Percentiles rank a stretch among this genome's conserved stretches.
Conservation (phyloP, 2,888 invertebrate genomes). For the Acrobasis suavella region DNA sequence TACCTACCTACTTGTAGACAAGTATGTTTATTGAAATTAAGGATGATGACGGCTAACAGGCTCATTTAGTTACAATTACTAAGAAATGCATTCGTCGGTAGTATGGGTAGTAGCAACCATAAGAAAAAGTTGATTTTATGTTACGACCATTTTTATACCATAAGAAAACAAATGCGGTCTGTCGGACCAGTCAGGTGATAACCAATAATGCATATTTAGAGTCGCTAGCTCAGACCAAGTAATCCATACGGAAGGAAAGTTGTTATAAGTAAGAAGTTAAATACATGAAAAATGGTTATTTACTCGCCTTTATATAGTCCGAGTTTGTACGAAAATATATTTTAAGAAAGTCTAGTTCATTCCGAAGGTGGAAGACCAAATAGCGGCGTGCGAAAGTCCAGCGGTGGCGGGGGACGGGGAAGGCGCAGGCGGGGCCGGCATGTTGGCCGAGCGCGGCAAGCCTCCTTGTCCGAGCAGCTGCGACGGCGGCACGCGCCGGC, state of each 20-base stretch:
- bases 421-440: constrained; percentile 43
- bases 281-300: neutral
- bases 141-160: too few species aligned
- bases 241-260: too few species aligned
- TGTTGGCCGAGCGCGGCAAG: constrained; percentile 31
- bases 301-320: neutral
- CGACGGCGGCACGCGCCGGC: constrained; percentile 50
- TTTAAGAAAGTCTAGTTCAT: constrained; percentile 42
- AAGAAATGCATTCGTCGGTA: neutral
- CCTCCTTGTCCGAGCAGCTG: constrained; percentile 36
- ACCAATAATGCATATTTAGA: too few species aligned
- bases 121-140: neutral
- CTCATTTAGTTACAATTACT: neutral
- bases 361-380: constrained; percentile 48
- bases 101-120: neutral
- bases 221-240: too few species aligned
- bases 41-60: constrained; percentile 7
- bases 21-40: neutral
- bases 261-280: too few species aligned
- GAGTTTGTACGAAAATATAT: neutral
- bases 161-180: too few species aligned
- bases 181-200: too few species aligned
- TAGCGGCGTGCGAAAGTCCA: constrained; percentile 41
- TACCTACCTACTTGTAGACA: too few species aligned
- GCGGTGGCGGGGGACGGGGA: constrained; percentile 46